Evolutionary conservation across 2,888 invertebrate species (phyloP).

Genomic region (Tinea trinotella): DNA sequence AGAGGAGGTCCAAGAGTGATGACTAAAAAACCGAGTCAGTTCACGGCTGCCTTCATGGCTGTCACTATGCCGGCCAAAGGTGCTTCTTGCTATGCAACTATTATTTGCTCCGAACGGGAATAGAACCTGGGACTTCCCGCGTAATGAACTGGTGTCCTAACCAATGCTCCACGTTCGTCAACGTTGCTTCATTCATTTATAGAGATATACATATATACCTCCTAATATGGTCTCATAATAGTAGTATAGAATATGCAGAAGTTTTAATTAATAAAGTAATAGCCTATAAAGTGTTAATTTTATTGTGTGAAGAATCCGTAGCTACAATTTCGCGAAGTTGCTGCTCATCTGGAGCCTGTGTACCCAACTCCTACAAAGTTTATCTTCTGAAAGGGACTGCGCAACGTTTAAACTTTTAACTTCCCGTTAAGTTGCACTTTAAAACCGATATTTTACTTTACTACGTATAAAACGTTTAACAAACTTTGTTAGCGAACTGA

Average conservation of each 20-base stretch:
- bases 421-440: conserved; percentile 15
- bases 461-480: conserved; percentile 9
- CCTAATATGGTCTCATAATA: too few relatives aligned
- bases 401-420: conserved; percentile 16
- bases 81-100: too few relatives aligned
- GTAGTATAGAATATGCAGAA: neutral
- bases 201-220: too few relatives aligned
- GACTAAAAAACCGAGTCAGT: too few relatives aligned
- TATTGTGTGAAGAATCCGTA: neutral
- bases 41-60: too few relatives aligned
- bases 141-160: too few relatives aligned
- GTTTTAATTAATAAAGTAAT: neutral
- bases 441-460: conserved; percentile 16
- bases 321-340: neutral
- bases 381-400: conserved; percentile 14
- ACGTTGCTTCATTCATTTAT: too few relatives aligned
- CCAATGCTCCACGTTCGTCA: too few relatives aligned
- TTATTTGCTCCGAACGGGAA: too few relatives aligned
- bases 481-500: conserved; percentile 8
- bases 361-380: conserved; percentile 7
- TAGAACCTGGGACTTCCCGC: too few relatives aligned
- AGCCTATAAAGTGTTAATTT: neutral
- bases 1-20: too few relatives aligned
- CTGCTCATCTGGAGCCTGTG: conserved; percentile 8
- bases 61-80: too few relatives aligned